These are phyloP conservation scores for Ianthella basta DNA, from an alignment of 37 sponge, comb jelly and placozoan species.

Conservation along the genomic window DNA sequence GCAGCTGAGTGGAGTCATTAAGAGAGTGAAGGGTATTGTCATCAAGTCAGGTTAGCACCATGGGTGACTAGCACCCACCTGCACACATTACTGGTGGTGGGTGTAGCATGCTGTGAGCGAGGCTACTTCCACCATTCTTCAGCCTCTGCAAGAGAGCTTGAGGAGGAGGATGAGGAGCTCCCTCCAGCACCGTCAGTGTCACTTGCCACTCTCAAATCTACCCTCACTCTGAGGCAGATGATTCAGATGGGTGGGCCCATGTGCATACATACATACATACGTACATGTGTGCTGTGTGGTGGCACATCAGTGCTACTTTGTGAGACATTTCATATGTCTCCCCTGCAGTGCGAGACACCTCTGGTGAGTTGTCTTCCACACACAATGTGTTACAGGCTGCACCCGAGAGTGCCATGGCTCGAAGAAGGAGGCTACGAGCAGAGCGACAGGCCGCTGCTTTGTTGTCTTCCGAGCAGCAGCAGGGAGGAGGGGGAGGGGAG, in stretches of 20 bases:
- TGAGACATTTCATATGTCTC: too few relatives aligned
- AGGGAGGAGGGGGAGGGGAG: slow-evolving; percentile 1
- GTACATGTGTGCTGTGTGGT: not conserved
- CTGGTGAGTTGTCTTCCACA: not conserved
- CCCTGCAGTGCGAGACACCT: slow-evolving; percentile 16
- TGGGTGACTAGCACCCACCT: too few relatives aligned
- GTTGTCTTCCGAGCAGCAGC: not conserved
- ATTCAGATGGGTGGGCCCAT: slow-evolving; percentile 53
- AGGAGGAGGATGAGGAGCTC: not conserved
- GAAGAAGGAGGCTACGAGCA: slow-evolving; percentile 41
- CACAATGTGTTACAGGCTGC: slow-evolving; percentile 59
- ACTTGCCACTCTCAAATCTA: slow-evolving; percentile 24
- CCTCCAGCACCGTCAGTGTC: too few relatives aligned
- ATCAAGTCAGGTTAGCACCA: slow-evolving; percentile 39
- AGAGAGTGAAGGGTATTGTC: slow-evolving; percentile 53
- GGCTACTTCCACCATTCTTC: not conserved
- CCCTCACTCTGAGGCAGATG: slow-evolving; percentile 67
- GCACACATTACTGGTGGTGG: too few relatives aligned
- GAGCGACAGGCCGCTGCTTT: slow-evolving; percentile 36
- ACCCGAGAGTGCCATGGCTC: slow-evolving; percentile 68
- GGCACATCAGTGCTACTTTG: too few relatives aligned
- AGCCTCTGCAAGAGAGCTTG: not conserved
- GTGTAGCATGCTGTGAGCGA: not conserved
- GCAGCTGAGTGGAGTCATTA: slow-evolving; percentile 39
- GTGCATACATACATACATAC: not conserved